Evolutionary conservation across 1,140 invertebrate species (phyloP), one percentile per base, ranked within the genome.

Genomic region (Drosophila biarmipes): DNA sequence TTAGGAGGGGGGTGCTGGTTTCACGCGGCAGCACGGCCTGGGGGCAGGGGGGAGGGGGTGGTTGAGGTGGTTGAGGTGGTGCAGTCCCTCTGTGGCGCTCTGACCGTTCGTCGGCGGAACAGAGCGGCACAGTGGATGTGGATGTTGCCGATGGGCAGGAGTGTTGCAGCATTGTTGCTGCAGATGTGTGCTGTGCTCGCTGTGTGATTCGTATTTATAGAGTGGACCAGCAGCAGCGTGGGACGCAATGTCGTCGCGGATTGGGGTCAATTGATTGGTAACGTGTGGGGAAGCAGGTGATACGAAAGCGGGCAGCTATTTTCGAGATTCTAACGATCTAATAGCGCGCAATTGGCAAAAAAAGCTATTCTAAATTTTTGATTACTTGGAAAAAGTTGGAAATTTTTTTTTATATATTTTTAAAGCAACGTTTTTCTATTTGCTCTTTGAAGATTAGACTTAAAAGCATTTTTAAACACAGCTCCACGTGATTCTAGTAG

Each of bases 221-320:
- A 86, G 82, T 89, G 84, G 82, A 86, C 84, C 82, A 72, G 48
- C 53, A 86, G 79, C 78, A 68, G 48, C 56, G 75, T 71, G 61
- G 73, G 72, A 49, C 37, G 69, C 34, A 66, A 66, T 75, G 61
- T 74, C 58, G 38, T 38, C 57, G 46, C 58, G 56, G 80, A 86
- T 87, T 86, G 82, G 80, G 81, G 81, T 86, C 82, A 85, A 86
- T 81, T 71, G 78, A 75, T 63, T 62, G 62, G 52, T 66, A 56
- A 52, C 45, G 59, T 75, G 72, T 66, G 67, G 31, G 66, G 63
- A 56, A 62, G 52, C 38, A 67, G 72, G 72, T 75, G 72, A 56
- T 73, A 67, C 38, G 15, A 63, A 67, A 38, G 38, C 34, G 68
- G 40, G 49, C 38, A 54, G 74, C 46, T 76, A 76, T 68, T 76